Percentiles rank a stretch among this genome's conserved stretches.
These are phyloP conservation scores for Nemurella pictetii DNA, from an alignment of 2,888 invertebrate species.

Conservation along the genomic window DNA sequence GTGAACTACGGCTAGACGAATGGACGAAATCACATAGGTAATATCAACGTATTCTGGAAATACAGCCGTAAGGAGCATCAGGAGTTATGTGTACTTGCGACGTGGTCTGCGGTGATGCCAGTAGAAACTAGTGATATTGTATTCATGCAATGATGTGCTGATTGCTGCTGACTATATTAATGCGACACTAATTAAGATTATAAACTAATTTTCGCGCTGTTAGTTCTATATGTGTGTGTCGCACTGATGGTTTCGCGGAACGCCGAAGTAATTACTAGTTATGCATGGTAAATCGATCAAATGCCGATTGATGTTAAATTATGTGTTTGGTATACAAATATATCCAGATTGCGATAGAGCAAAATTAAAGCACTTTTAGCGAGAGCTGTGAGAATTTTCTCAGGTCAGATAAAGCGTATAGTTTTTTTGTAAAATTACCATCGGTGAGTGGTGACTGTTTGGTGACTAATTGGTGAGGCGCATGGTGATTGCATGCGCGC, in stretches of 20 bases:
- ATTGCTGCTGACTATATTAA: neutral
- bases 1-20: no score
- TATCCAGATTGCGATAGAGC: neutral
- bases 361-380: neutral
- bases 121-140: neutral
- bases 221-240: no score
- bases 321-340: neutral
- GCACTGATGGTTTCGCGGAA: neutral
- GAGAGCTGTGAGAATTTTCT: neutral
- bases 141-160: neutral
- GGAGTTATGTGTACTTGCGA: no score
- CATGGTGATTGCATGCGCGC: no score
- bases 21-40: no score
- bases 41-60: no score
- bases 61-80: no score
- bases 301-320: neutral
- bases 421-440: neutral
- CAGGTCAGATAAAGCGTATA: neutral
- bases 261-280: neutral
- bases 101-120: no score
- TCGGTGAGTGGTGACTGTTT: neutral
- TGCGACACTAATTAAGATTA: neutral
- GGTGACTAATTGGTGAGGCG: no score
- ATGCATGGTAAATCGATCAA: neutral
- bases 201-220: neutral